Percentiles rank a stretch among this genome's conserved stretches.
These are phyloP conservation scores for Engystomops pustulosus DNA, from an alignment of 2,113 vertebrate species.

Conservation along the genomic window DNA sequence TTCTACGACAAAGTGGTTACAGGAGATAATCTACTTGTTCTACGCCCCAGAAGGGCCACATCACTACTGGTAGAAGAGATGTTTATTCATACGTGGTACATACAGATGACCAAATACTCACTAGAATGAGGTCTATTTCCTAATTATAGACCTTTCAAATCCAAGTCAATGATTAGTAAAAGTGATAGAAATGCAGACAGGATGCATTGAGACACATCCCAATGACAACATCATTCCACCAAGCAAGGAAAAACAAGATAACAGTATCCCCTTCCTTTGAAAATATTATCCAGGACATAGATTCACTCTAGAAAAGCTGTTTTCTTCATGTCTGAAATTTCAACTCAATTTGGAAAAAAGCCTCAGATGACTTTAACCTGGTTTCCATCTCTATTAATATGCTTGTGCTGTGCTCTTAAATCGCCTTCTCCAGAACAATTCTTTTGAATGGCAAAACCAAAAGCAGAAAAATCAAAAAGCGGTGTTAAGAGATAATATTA, in stretches of 20 bases:
- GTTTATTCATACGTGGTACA: neutral
- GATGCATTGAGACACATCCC: neutral
- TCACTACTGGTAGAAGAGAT: neutral
- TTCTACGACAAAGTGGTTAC: too few species aligned
- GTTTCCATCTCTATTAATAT: conserved; percentile 17
- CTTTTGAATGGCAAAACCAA: conserved; percentile 42
- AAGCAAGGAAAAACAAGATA: neutral
- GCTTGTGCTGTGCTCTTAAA: conserved; percentile 3
- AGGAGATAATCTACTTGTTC: too few species aligned
- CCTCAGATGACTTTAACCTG: conserved; percentile 25
- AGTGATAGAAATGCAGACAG: neutral
- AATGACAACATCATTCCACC: neutral
- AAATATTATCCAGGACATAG: neutral
- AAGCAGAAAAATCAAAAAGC: conserved; percentile 51
- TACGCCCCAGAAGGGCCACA: too few species aligned
- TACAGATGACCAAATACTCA: neutral
- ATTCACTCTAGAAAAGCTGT: neutral
- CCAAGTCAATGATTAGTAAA: neutral
- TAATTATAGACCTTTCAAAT: neutral
- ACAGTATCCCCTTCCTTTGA: neutral
- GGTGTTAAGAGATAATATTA: conserved; percentile 57
- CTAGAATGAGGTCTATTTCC: neutral
- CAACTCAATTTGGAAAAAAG: neutral
- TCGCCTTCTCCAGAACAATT: conserved; percentile 27
- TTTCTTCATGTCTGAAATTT: conserved; percentile 25